Base-by-base conservation (phyloP, 2,797 vertebrate species). In the Danio albolineatus region DNA sequence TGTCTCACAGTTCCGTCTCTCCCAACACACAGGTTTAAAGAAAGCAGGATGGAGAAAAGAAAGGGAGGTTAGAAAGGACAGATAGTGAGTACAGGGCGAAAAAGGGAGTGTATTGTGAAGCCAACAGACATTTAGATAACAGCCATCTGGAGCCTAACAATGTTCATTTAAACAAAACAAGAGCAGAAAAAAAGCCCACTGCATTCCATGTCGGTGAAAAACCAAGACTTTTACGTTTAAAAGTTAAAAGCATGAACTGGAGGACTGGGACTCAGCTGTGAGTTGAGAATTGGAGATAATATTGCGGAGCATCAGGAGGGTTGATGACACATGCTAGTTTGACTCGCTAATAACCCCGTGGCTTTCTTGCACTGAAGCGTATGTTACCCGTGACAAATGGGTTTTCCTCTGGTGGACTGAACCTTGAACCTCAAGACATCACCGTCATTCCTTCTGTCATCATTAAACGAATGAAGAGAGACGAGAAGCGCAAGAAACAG, bases 241-340 rank as follows among this genome's bases (percentile, higher is more conserved):
- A 53, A 56, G 38, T 61, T 13, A 76, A 73, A 49, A 72, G 61
- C 36, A 78, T 38, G 67, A 56, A 46, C 57, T 46, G 28, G 51
- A 70, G 56, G 49, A 76, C 70, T 61, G 60, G 5, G 54, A 66
- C 54, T 80, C 66, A 79, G 78, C 76, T 83, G 73, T 80, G 78
- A 72, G 82, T 78, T 78, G 67, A 60, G 56, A 73, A 36, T 43
- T 21, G 39, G 67, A 72, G 69, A 82, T 82, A 76, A 78, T 72
- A 80, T 80, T 82, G 59, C 71, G 57, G 36, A 74, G 46, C 71
- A 59, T 81, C 78, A 80, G 71, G 71, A 82, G 4, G 43, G 73
- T 78, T 38, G 76, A 69, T 48, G 72, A 78, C 75, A 73, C 56
- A 51, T 64, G 59, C 53, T 74, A 64, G 77, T 43, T 75, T 60